phyloP scores from a whole-genome alignment of 2,797 vertebrate genomes.

The Artibeus jamaicensis region DNA sequence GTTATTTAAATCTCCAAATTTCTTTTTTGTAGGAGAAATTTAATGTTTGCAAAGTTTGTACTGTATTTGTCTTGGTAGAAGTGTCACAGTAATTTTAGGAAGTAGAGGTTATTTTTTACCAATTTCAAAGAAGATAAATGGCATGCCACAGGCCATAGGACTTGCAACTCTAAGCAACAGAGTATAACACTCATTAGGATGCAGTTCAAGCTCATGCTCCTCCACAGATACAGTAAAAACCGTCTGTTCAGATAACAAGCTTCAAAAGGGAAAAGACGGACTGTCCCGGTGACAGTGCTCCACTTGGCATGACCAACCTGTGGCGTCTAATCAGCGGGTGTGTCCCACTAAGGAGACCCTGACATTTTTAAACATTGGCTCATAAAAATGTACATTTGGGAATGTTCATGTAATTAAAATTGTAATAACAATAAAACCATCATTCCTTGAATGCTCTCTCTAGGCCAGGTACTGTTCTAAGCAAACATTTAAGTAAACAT shows the following conservation, averaged over 20 bases:
- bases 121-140: neutral
- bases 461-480: neutral
- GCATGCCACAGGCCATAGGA: neutral
- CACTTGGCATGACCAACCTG: neutral
- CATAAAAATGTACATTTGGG: neutral
- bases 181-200: neutral
- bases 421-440: neutral
- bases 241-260: neutral
- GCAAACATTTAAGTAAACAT: neutral
- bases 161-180: neutral
- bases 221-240: neutral
- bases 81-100: neutral
- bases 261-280: neutral
- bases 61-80: neutral
- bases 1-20: constrained; percentile 30
- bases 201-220: neutral
- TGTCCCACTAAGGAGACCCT: neutral
- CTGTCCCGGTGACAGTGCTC: neutral
- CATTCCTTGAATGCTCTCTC: constrained; percentile 19
- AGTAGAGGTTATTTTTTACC: neutral
- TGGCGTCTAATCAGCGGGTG: neutral
- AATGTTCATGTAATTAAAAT: constrained; percentile 27
- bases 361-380: constrained; percentile 6
- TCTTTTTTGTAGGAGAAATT: neutral
- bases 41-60: neutral